Evolutionary conservation across 2,888 invertebrate genomes (phyloP), one percentile per base, ranked within the genome.

Genomic region (Pachliopta kotzebuea): DNA sequence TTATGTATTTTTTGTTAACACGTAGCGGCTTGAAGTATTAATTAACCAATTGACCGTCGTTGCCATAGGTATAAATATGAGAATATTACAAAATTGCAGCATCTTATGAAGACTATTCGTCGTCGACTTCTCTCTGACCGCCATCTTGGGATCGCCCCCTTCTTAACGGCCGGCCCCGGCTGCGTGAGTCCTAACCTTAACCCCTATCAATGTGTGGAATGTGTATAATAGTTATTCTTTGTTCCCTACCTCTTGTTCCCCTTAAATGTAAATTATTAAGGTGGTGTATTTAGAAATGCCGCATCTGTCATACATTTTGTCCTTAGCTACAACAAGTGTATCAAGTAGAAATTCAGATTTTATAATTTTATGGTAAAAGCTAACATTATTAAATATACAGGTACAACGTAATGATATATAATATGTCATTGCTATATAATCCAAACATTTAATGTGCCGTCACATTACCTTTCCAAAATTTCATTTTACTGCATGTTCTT

Each of bases 61-160:
- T 89, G 88, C 88, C 85, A 84, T 90, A 90, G 89, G 90, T 90
- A 86, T 90, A 90, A 90, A 88, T 89, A 87, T 90, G 87, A 81
- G 87, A 89, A 88, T 90, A 81, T 90, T 90, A 89, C 88, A 90
- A 89, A 89, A 88, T 94, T 94, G 92, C 94, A 94, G 94, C 94
- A 92, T 94, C 94, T 88, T 94, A 92, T 92, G 94, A 94, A 93
- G 94, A 94, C 90, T 94, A 93, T 92, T 94, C 94, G 83, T 94
- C 94, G 87, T 94, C 94, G 86, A 94, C 94, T 77, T 94, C 94
- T 88, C 94, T 94, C 90, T 94, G 94, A 93, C 91, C 88, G 78
- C 92, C 83, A 78, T 76, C 84, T 78, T 84, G 85, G 89, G 90
- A 88, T 84, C 84, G 88, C 87, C 89, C 88, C 85, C 85, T 83